Evolutionary conservation across 2,113 vertebrate species (phyloP).

Genomic region (Junco hyemalis): DNA sequence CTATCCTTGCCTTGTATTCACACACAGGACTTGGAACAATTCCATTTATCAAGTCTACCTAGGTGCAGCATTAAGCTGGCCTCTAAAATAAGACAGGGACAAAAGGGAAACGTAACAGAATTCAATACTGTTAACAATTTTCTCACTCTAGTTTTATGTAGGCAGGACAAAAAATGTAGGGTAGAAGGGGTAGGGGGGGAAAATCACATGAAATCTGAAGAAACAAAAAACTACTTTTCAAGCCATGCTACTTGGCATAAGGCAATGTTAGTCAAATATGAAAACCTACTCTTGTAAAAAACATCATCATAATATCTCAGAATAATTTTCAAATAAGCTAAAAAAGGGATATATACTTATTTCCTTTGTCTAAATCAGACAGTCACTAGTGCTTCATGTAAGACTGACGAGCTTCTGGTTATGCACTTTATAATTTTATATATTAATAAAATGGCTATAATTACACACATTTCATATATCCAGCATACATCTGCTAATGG

Average conservation of each 20-base stretch:
- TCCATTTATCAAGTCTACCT: constrained; percentile 23
- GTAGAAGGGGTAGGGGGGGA: neutral
- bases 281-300: neutral
- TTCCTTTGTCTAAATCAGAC: neutral
- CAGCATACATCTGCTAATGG: neutral
- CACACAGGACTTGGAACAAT: constrained; percentile 22
- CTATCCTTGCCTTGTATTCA: constrained; percentile 10
- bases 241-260: neutral
- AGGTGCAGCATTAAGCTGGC: neutral
- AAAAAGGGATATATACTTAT: neutral
- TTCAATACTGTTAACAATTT: constrained; percentile 6
- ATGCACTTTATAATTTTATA: neutral
- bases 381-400: neutral
- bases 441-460: neutral
- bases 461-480: neutral
- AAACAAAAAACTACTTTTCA: neutral
- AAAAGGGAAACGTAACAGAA: neutral
- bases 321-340: neutral
- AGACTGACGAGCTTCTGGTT: neutral
- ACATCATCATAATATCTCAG: neutral
- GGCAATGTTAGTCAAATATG: neutral
- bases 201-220: neutral
- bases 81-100: neutral
- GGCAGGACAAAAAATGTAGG: neutral
- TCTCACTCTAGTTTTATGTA: neutral